Base-by-base conservation (phyloP, 2,888 invertebrate species). In the Cepaea hortensis region DNA sequence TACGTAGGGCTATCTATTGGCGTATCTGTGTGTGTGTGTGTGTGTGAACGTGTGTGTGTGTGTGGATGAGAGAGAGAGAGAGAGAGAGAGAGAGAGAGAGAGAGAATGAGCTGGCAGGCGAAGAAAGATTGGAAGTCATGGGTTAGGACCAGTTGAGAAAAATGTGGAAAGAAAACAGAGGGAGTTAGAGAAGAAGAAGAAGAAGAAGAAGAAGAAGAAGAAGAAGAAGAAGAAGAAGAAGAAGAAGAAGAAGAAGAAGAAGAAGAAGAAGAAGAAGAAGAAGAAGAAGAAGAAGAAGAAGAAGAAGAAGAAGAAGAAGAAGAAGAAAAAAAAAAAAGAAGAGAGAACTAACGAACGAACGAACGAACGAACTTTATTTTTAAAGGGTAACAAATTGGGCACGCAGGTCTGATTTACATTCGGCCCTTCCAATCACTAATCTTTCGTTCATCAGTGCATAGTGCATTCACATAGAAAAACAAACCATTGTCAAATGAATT, bases 41-140 rank as follows among this genome's bases (percentile, higher is more conserved):
- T 55, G 55, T 55, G 55, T 55, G 55, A 11, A 11, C 35, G 35
- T 55, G 55, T 55, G 6, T 55, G 6, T 55, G 6, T 55, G 55
- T 55, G 55, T 55, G 55, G 11, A 55, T 55, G 55, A 72, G 72
- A 72, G 72, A 72, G 72, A 72, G 72, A 72, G 72, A 72, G 72
- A 72, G 72, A 72, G 23, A 72, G 72, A 72, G 72, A 72, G 72
- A 72, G 72, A 72, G 72, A 72, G 72, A 72, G 72, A 72, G 72
- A 72, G 72, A 72, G 72, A 72, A 23, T 9, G 72, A 72, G 75
- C 7, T 6, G 55, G 55, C 7, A 55, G 6, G 6, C 55, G 11
- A 55, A 55, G 55, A 55, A 11, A 55, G 11, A 55, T 7, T 11
- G 68, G n/a, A 15, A 68, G 68, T 11, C 2, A 68, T 7, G 68